Evolutionary conservation across 2,797 vertebrate species (phyloP).

Genomic region (Sebastes cheni): DNA sequence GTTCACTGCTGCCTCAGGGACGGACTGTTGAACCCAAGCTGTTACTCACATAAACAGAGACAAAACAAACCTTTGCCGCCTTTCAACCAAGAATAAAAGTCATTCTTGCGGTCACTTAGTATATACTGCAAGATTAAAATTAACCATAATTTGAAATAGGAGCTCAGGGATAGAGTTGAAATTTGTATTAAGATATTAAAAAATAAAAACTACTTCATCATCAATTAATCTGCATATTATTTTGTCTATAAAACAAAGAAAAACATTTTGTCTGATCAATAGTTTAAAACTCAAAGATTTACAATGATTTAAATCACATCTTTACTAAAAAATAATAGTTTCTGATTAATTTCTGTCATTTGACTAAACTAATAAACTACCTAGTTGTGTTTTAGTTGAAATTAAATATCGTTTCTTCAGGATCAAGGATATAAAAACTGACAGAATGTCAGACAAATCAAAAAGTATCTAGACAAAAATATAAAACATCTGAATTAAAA

Average conservation of each 20-base stretch:
- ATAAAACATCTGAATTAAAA: neutral
- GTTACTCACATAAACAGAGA: constrained; percentile 46
- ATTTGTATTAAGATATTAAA: neutral
- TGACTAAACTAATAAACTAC: neutral
- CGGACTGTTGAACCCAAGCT: constrained; percentile 51
- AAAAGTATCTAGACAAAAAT: neutral
- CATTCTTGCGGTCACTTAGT: neutral
- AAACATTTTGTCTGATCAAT: neutral
- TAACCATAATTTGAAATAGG: neutral
- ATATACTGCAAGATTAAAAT: neutral
- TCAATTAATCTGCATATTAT: too few species aligned
- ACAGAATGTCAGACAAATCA: neutral
- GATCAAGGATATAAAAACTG: neutral
- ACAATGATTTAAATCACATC: neutral
- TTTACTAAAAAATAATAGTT: neutral
- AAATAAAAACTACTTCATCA: neutral
- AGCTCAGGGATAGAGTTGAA: neutral
- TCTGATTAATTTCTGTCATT: neutral
- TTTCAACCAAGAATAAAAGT: constrained; percentile 28
- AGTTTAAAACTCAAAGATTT: neutral
- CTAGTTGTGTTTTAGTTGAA: neutral
- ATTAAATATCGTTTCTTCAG: neutral
- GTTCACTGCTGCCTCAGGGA: constrained; percentile 53
- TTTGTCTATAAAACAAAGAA: neutral
- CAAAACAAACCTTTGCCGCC: neutral